Conservation (phyloP, 2,113 vertebrate species). For the Prochilodus magdalenae region DNA sequence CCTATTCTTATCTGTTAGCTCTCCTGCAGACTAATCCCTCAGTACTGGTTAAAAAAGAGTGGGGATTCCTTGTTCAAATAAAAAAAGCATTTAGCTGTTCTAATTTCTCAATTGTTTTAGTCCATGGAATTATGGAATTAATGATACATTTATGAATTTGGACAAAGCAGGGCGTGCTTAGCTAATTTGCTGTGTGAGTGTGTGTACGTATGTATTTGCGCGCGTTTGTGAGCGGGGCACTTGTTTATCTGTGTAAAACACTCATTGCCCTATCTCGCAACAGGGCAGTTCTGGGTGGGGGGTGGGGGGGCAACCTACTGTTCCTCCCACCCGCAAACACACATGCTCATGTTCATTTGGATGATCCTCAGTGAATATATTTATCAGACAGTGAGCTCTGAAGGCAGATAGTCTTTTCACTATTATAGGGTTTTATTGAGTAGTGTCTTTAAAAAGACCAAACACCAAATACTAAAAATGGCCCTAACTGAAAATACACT, state of each 20-base stretch:
- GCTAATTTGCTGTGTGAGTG: background rate
- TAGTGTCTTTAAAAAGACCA: too few relatives aligned
- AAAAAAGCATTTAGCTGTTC: background rate
- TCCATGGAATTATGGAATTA: background rate
- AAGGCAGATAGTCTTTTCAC: too few relatives aligned
- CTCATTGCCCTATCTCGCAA: constrained; percentile 33
- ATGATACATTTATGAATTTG: background rate
- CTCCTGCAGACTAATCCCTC: background rate
- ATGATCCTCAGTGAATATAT: background rate
- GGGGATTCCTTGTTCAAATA: background rate
- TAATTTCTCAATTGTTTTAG: background rate
- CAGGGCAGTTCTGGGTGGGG: constrained; percentile 9
- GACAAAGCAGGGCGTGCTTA: background rate
- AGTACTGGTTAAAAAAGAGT: background rate
- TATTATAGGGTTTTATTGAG: too few relatives aligned
- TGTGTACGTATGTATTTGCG: constrained; percentile 11
- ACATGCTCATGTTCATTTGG: background rate
- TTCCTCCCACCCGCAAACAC: background rate
- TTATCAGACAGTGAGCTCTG: background rate
- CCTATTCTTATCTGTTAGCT: constrained; percentile 14
- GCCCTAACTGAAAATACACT: too few relatives aligned
- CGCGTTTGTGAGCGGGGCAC: background rate
- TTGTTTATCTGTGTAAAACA: constrained; percentile 52
- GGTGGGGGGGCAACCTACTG: constrained; percentile 18
- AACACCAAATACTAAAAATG: too few relatives aligned